Conservation (phyloP, 2,797 vertebrate species). For the Pantherophis alleghaniensis region DNA sequence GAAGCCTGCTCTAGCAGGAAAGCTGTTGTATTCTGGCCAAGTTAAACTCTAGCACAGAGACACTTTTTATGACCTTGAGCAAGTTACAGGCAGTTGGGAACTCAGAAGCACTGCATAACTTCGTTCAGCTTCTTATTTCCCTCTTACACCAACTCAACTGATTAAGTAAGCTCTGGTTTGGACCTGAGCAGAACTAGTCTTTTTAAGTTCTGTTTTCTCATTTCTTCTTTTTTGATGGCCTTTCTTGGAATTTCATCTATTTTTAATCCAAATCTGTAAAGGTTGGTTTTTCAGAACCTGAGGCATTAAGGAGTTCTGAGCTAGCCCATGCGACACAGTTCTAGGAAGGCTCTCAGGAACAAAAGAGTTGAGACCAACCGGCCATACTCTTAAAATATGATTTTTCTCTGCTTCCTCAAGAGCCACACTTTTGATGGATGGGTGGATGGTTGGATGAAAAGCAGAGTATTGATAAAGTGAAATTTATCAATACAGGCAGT, state of each 20-base stretch:
- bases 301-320: neutral
- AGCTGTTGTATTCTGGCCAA: conserved; percentile 14
- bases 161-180: neutral
- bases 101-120: neutral
- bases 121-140: conserved; percentile 4
- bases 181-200: neutral
- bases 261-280: neutral
- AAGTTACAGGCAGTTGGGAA: neutral
- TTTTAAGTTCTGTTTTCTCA: neutral
- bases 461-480: neutral
- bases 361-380: neutral
- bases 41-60: conserved; percentile 29
- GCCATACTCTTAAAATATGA: neutral
- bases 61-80: conserved; percentile 26
- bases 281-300: neutral
- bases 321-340: too few species aligned
- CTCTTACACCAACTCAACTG: neutral
- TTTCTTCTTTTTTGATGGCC: neutral
- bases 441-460: neutral
- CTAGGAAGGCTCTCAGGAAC: neutral
- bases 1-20: conserved; percentile 20
- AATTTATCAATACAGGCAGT: neutral
- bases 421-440: neutral
- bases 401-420: neutral
- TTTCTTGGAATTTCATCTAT: neutral